These are phyloP conservation scores for Eptatretus burgeri DNA, from an alignment of 2,113 vertebrate species.

Conservation along the genomic window DNA sequence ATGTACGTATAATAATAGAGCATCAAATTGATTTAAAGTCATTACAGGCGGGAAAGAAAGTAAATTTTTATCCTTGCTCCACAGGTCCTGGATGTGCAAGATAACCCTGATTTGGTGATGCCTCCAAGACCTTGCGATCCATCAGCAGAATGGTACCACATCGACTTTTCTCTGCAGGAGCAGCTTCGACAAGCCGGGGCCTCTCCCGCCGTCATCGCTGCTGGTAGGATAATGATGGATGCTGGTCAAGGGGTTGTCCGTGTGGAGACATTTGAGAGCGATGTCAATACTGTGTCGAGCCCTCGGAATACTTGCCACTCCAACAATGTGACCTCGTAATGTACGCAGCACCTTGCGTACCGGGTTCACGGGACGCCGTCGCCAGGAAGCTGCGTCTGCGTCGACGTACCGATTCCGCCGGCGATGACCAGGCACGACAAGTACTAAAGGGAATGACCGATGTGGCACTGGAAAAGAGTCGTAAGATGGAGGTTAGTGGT, in stretches of 20 bases:
- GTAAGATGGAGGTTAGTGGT: conserved; percentile 37
- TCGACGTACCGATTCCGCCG: conserved; percentile 45
- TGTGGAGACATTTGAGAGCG: background rate
- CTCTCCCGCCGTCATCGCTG: conserved; percentile 58
- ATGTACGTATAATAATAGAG: no score
- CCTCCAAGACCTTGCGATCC: conserved; percentile 58
- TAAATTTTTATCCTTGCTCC: background rate
- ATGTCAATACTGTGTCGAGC: background rate
- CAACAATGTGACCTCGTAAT: no score
- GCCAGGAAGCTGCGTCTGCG: conserved; percentile 77
- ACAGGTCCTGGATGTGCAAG: conserved; percentile 63
- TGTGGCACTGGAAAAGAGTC: conserved; percentile 71
- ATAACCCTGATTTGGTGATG: conserved; percentile 88
- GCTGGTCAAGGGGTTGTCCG: background rate
- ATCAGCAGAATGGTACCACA: conserved; percentile 73
- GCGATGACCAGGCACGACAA: conserved; percentile 89
- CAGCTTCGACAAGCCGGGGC: conserved; percentile 70
- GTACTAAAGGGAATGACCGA: conserved; percentile 94
- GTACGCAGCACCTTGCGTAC: no score
- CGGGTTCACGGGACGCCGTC: conserved; percentile 23
- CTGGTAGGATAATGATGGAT: conserved; percentile 31
- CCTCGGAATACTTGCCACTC: no score
- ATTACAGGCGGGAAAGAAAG: no score
- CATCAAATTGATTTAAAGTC: no score
- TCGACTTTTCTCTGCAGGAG: conserved; percentile 90